A percentile compares a stretch with the other conserved stretches of the same genome.
phyloP scores from a whole-genome alignment of 1,140 invertebrate genomes.

The Trigoniulus corallinus region DNA sequence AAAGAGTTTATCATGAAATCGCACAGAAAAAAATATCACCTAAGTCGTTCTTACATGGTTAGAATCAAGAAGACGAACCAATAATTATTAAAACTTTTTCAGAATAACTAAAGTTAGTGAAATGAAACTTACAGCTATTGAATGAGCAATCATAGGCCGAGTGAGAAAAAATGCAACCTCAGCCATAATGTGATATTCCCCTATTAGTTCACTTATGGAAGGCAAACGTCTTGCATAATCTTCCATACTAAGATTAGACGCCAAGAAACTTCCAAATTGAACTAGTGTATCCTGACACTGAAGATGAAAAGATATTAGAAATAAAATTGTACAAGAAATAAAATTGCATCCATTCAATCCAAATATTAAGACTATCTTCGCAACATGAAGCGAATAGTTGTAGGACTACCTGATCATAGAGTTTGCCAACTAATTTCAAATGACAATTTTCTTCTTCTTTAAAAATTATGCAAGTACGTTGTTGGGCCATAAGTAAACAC shows the following conservation, averaged over 20 bases:
- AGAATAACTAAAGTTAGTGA: background rate
- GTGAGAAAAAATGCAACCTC: conserved; percentile 95
- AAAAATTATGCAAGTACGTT: conserved; percentile 83
- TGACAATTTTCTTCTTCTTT: conserved; percentile 72
- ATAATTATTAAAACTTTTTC: background rate
- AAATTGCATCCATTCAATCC: background rate
- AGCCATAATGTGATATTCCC: conserved; percentile 83
- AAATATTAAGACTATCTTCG: too few relatives aligned
- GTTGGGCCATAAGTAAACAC: conserved; percentile 90
- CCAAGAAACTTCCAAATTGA: conserved; percentile 92
- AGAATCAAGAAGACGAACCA: too few relatives aligned
- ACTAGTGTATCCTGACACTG: conserved; percentile 96
- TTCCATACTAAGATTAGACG: conserved; percentile 77
- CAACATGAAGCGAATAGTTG: too few relatives aligned
- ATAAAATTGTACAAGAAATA: background rate
- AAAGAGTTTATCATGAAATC: conserved; percentile 4
- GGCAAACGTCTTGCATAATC: conserved; percentile 85
- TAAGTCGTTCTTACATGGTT: background rate
- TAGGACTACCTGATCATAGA: conserved; percentile 33
- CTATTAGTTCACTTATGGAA: conserved; percentile 66
- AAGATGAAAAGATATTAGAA: conserved; percentile 11
- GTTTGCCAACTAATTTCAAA: conserved; percentile 68
- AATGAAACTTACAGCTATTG: conserved; percentile 58
- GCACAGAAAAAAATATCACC: background rate
- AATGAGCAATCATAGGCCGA: conserved; percentile 73